Evolutionary conservation across 2,113 vertebrate genomes (phyloP), one percentile per base, ranked within the genome.

Genomic region (Clupea harengus): DNA sequence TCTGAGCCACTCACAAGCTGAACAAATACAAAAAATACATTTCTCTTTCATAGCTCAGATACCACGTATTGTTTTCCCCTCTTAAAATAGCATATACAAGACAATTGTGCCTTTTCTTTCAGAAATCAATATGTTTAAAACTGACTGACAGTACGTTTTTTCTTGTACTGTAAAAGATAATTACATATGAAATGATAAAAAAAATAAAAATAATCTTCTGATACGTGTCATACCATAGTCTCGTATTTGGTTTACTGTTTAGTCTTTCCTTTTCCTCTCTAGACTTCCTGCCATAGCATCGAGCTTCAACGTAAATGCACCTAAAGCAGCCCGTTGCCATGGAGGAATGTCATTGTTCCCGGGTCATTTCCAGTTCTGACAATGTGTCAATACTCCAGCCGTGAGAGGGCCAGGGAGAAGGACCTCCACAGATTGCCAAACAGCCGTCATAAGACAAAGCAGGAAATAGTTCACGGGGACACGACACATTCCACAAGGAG

Each of bases 261-360:
- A 39, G 13, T 32, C 11, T 78, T 44, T 17, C 72, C 0, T 5
- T 78, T 78, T 78, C 17, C 72, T 32, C 32, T 39, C 25, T 39
- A 78, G 72, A 78, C 28, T 15, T 78, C 28, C 28, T 78, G 28
- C 1, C 72, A 3, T 39, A 39, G 72, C 72, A 39, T 17, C 10
- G 39, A 78, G 39, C 25, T 78, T 32, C 5, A 32, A 78, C 13
- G 28, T 78, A 18, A 78, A 78, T 39, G 72, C 92, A 91, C 72
- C 25, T 28, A 78, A 44, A 32, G 72, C 32, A 84, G 91, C 91
- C 86, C 91, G 91, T 92, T 93, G 91, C 91, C 92, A 88, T 91
- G 64, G 90, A 93, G 92, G 92, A 92, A 93, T 93, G 90, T 90
- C 91, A 93, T 94, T 94, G 93, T 93, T 93, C 91, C 90, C 89